Evolutionary conservation across 2,888 invertebrate species (phyloP).

Genomic region (Drosophila austrosaltans): DNA sequence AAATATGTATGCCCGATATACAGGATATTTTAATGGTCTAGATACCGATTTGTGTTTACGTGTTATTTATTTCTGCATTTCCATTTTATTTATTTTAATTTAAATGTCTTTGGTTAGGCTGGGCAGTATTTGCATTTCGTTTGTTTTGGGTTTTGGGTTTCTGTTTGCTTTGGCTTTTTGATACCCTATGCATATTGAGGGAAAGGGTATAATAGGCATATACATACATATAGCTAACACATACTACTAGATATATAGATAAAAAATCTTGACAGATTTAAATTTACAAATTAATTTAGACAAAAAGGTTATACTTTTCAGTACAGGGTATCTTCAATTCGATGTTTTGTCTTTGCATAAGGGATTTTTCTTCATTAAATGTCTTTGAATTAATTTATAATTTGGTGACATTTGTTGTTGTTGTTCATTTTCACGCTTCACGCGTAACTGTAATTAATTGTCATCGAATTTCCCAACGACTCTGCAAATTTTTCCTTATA

Average conservation of each 20-base stretch:
- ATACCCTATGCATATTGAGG: background rate
- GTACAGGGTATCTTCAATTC: background rate
- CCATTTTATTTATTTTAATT: conserved; percentile 75
- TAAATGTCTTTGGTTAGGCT: conserved; percentile 66
- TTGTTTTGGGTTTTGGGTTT: conserved; percentile 16
- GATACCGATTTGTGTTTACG: conserved; percentile 67
- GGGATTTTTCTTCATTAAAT: conserved; percentile 70
- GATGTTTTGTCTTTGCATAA: background rate
- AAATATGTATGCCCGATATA: too few species aligned
- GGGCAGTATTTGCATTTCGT: conserved; percentile 59
- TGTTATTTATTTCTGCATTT: conserved; percentile 21
- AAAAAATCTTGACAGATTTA: too few species aligned
- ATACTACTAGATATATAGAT: too few species aligned
- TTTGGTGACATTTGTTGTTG: conserved; percentile 70
- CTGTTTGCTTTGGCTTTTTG: conserved; percentile 57
- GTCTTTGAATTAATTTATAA: conserved; percentile 77
- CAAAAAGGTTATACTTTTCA: too few species aligned
- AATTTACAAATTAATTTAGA: too few species aligned
- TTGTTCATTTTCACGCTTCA: conserved; percentile 70
- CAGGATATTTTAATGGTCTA: conserved; percentile 24
- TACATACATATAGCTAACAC: too few species aligned
- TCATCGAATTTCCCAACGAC: conserved; percentile 77
- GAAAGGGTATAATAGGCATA: background rate
- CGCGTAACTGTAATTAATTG: conserved; percentile 75
- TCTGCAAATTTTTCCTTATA: conserved; percentile 57